Percentiles rank a stretch among this genome's conserved stretches.
phyloP scores from a whole-genome alignment of 2,888 invertebrate species.

The Conops quadrifasciatus region DNA sequence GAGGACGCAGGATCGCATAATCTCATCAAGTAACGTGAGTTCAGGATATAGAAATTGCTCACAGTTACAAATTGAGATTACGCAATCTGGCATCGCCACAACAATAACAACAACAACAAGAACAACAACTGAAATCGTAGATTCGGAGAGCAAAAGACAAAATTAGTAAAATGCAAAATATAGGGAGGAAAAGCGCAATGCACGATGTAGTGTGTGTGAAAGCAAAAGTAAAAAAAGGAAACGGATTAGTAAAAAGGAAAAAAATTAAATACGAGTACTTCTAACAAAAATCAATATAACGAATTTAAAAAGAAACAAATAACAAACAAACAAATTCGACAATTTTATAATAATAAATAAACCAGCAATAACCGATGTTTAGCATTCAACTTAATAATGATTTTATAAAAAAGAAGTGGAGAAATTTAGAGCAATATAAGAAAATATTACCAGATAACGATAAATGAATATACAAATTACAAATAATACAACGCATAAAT shows the following conservation, averaged over 20 bases:
- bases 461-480: too few relatives aligned
- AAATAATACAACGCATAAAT: too few relatives aligned
- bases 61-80: conserved; percentile 99
- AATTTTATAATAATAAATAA: too few relatives aligned
- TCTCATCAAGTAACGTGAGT: conserved; percentile 66
- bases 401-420: background rate
- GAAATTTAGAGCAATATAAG: too few relatives aligned
- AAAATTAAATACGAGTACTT: conserved; percentile 38
- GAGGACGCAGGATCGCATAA: conserved; percentile 61
- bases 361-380: background rate
- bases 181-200: background rate
- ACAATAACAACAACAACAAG: conserved; percentile 10
- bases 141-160: conserved; percentile 26
- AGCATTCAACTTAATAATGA: background rate
- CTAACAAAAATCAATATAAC: too few relatives aligned
- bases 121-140: background rate
- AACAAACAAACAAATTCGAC: conserved; percentile 61
- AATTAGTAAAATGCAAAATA: conserved; percentile 36
- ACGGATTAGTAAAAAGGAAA: conserved; percentile 28
- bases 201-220: too few relatives aligned
- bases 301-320: too few relatives aligned
- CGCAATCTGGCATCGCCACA: conserved; percentile 69
- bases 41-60: conserved; percentile 71
- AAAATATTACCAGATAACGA: too few relatives aligned
- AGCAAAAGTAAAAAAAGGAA: conserved; percentile 31